Evolutionary conservation across 2,113 vertebrate genomes (phyloP).

Genomic region (Oryzias woworae): DNA sequence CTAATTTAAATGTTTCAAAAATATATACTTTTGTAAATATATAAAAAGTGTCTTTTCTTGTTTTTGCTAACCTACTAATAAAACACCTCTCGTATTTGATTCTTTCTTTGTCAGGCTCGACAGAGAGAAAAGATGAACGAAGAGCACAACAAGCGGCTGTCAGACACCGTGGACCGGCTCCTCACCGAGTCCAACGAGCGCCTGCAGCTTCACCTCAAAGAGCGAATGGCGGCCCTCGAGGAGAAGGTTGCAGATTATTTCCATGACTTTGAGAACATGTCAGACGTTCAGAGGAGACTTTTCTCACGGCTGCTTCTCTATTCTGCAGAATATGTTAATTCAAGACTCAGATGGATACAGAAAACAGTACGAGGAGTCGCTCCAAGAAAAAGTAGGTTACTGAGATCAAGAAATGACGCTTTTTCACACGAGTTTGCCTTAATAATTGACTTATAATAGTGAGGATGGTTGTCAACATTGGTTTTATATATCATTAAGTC

Average conservation of each 20-base stretch:
- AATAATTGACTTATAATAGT: conserved; percentile 11
- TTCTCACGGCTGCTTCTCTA: conserved; percentile 5
- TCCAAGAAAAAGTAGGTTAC: conserved; percentile 92
- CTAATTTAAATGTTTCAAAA: too few relatives aligned
- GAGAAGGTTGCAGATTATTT: conserved; percentile 85
- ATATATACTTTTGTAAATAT: too few relatives aligned
- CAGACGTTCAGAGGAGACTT: not conserved
- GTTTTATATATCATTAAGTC: conserved; percentile 15
- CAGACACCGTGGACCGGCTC: conserved; percentile 95
- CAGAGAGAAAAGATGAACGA: conserved; percentile 99
- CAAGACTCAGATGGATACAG: conserved; percentile 96
- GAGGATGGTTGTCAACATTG: conserved; percentile 18
- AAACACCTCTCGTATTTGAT: not conserved
- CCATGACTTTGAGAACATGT: not conserved
- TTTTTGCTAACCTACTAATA: too few relatives aligned
- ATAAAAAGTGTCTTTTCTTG: too few relatives aligned
- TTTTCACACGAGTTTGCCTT: conserved; percentile 12
- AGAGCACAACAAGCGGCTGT: conserved; percentile 97
- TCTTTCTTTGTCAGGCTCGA: conserved; percentile 83
- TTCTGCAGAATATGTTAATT: conserved; percentile 90
- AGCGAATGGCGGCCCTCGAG: conserved; percentile 95
- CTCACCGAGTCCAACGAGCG: conserved; percentile 97
- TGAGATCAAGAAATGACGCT: not conserved
- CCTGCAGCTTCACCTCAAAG: conserved; percentile 94
- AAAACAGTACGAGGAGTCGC: conserved; percentile 96